Evolutionary conservation across 1,140 invertebrate genomes (phyloP), one percentile per base, ranked within the genome.

Genomic region (Apis mellifera): DNA sequence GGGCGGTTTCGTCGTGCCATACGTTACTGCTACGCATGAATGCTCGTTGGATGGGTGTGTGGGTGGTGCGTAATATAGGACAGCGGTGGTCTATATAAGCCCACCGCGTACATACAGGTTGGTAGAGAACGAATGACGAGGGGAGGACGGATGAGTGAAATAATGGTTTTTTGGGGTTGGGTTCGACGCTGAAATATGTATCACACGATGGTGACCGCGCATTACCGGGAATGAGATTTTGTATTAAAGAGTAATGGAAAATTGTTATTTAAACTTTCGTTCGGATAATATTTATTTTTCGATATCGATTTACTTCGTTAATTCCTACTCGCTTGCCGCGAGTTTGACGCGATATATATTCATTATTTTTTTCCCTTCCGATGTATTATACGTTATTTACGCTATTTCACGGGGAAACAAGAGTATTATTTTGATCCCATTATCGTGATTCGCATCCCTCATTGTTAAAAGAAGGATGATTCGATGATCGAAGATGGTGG

Each of bases 401-500:
- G 64, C n/a, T n/a, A n/a, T 32, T 32, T 32, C 26, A 32, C n/a
- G n/a, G n/a, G 9, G 19, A 17, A 12, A 21, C 15, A 9, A 26
- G 32, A 0, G 26, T 62, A 52, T 70, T 57, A 59, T 42, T 71
- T 74, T 32, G 9, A 42, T 21, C 1, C 4, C 8, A 19, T 32
- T 9, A 42, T 50, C 12, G 42, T 42, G 48, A 69, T 32, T 57
- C 64, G 66, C 68, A 62, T 70, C 65, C 26, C 8, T 0, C 54
- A 52, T 65, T 84, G 59, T 62, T 62, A 60, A 69, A 74, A 65
- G 32, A 55, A 32, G 70, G 64, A 81, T 66, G 86, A 83, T 84
- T 87, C 77, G 74, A 86, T 75, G 74, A 86, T 75, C 70, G 50
- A 69, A 84, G 77, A n/a, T n/a, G n/a, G 48, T 78, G 69, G 82